Percentiles rank a stretch among this genome's conserved stretches.
phyloP scores from a whole-genome alignment of 2,797 vertebrate genomes.

The Acrossocheilus fasciatus region DNA sequence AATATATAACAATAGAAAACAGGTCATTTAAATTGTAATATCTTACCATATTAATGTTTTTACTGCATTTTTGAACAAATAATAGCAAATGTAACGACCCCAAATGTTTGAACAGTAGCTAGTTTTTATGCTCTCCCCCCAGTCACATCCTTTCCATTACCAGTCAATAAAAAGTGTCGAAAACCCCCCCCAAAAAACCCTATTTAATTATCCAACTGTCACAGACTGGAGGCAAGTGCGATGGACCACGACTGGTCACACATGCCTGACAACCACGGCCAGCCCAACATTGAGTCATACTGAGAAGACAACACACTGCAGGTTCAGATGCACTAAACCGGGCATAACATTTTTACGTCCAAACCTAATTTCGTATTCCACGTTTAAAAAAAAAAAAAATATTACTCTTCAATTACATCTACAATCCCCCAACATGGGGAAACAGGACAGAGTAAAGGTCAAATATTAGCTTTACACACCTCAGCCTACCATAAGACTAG shows the following conservation, averaged over 20 bases:
- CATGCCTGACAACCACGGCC: neutral
- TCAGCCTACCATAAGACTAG: conserved; percentile 21
- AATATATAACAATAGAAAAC: neutral
- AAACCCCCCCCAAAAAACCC: neutral
- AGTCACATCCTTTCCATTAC: neutral
- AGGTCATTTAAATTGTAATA: neutral
- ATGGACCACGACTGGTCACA: neutral
- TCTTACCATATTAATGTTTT: neutral
- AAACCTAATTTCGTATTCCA: neutral
- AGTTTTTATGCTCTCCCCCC: neutral
- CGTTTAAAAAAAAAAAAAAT: neutral
- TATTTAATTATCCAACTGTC: neutral
- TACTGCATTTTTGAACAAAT: neutral
- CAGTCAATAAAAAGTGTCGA: neutral
- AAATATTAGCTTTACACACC: conserved; percentile 38
- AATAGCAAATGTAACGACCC: neutral
- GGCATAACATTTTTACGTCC: neutral
- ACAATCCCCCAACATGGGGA: conserved; percentile 47
- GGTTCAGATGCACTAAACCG: neutral
- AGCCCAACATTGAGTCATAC: neutral
- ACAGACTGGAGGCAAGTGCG: neutral
- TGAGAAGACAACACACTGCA: neutral
- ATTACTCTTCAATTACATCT: neutral
- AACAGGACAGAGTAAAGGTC: conserved; percentile 18
- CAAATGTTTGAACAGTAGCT: neutral